Percentiles rank a stretch among this genome's conserved stretches.
phyloP scores from a whole-genome alignment of 2,113 vertebrate genomes.

The Delphinapterus leucas region DNA sequence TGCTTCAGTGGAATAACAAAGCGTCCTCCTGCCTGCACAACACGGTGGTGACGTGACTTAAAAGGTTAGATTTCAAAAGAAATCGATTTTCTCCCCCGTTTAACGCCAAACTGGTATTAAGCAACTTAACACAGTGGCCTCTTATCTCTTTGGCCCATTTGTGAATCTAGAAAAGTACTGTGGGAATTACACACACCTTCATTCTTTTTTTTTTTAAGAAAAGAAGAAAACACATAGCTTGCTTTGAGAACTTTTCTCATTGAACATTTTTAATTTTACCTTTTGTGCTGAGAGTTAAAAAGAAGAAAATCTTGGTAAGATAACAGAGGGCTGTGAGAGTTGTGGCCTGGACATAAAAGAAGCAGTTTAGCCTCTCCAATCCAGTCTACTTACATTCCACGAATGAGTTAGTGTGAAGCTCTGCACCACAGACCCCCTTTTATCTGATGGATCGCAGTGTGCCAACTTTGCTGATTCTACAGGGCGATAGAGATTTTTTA shows the following conservation, averaged over 20 bases:
- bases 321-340: background rate
- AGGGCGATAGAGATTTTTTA: accelerated
- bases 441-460: background rate
- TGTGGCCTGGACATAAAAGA: background rate
- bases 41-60: accelerated
- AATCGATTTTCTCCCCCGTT: background rate
- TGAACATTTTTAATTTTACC: background rate
- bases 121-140: accelerated
- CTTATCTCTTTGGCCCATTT: accelerated
- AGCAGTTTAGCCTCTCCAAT: background rate
- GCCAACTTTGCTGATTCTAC: background rate
- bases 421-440: background rate
- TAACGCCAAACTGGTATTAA: accelerated
- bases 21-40: accelerated
- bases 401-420: background rate
- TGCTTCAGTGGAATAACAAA: background rate
- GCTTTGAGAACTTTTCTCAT: background rate
- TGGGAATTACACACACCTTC: too few relatives aligned
- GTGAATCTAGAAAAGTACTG: background rate
- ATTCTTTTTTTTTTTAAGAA: background rate
- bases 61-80: background rate
- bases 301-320: too few relatives aligned
- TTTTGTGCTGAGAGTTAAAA: background rate
- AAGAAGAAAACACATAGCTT: background rate
- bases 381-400: background rate